Base-by-base conservation (phyloP, 2,888 invertebrate species). In the Gortyna flavago region DNA sequence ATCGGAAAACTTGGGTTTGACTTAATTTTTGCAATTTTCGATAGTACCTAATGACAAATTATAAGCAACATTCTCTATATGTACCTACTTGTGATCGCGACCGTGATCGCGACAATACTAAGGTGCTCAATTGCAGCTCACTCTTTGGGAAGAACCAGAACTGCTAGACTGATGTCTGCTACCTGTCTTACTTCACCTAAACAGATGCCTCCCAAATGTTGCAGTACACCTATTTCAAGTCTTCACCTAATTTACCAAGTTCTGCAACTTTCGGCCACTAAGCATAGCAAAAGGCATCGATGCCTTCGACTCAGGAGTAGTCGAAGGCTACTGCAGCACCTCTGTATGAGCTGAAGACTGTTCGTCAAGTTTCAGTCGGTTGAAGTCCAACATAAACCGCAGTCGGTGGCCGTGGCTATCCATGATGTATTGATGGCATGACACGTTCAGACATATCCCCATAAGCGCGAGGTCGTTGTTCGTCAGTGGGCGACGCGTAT, bases 401-500 rank as follows among this genome's bases (percentile, higher is more conserved):
- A 29, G 44, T 18, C 7, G 7, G n/a, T 25, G 41, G 51, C 41
- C 51, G n/a, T 25, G 41, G 51, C 41, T 61, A 21, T 9, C 35
- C 18, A 41, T 29, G 18, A 76, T 35, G 21, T 32, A 44, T 35
- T 48, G 72, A 79, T 35, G 41, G 64, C 54, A 67, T 64, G 75
- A 68, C 85, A 83, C 76, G 79, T 77, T 85, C 79, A 81, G 72
- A 74, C 74, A 64, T 76, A 80, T 72, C 80, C 84, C 86, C 86
- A 85, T 85, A 85, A 72, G 57, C 21, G 82, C 66, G 86, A 85
- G 85, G 85, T 85, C 85, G 85, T 75, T 85, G 85, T 62, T 85
- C 83, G 79, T 79, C 85, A 72, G 85, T 85, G 85, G 85, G 85
- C 85, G 85, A 80, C 64, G 21, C 72, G 85, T 83, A 72, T 83